Percentiles rank a stretch among this genome's conserved stretches.
Evolutionary conservation across 1,140 invertebrate species (phyloP).

Genomic region (Neuroterus valhalla): DNA sequence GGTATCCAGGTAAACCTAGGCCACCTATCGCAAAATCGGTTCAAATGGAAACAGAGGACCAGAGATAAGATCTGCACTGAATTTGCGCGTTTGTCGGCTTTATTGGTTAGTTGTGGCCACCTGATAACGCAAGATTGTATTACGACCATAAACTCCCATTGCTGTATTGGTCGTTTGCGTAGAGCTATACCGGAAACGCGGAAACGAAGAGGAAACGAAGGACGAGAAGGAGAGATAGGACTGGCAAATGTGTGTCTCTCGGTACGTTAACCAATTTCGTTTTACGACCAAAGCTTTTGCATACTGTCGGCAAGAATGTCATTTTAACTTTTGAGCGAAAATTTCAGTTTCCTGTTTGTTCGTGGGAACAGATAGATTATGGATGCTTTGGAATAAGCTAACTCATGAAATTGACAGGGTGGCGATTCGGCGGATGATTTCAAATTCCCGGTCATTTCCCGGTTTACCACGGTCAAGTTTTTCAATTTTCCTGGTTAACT

Average conservation of each 20-base stretch:
- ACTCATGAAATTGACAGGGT: too few species aligned
- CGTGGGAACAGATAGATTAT: too few species aligned
- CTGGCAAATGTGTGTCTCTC: slow-evolving; percentile 41
- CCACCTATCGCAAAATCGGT: slow-evolving; percentile 48
- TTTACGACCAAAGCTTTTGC: slow-evolving; percentile 49
- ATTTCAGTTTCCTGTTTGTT: too few species aligned
- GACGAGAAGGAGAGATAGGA: slow-evolving; percentile 38
- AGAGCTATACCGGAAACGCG: slow-evolving; percentile 47
- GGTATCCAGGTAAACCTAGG: slow-evolving; percentile 34
- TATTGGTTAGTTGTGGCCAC: slow-evolving; percentile 54
- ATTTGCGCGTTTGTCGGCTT: slow-evolving; percentile 54
- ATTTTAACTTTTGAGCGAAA: too few species aligned
- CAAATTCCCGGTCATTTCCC: too few species aligned
- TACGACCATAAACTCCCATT: slow-evolving; percentile 56
- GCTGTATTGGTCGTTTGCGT: slow-evolving; percentile 38
- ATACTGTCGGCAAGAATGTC: too few species aligned
- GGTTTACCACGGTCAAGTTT: too few species aligned
- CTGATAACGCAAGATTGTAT: slow-evolving; percentile 62
- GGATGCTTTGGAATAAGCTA: too few species aligned
- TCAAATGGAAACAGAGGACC: slow-evolving; percentile 46
- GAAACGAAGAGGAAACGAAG: slow-evolving; percentile 46
- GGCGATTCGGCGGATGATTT: too few species aligned
- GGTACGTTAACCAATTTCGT: slow-evolving; percentile 52
- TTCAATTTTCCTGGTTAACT: too few species aligned
- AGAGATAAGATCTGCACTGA: slow-evolving; percentile 57